These are phyloP conservation scores for Forbesichthys papilliferus DNA, from an alignment of 2,113 vertebrate species.

Conservation along the genomic window DNA sequence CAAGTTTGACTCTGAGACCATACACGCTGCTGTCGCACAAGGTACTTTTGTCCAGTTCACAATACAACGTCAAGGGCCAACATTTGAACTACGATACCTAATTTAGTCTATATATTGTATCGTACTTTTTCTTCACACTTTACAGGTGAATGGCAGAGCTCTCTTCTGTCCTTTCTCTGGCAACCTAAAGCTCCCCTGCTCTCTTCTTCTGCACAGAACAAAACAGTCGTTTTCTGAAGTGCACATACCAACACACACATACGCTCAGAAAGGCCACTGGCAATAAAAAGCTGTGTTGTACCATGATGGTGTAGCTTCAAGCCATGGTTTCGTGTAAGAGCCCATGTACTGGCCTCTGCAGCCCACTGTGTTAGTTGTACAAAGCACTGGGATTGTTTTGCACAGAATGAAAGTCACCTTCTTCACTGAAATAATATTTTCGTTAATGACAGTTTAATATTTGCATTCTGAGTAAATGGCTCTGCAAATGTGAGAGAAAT, in stretches of 20 bases:
- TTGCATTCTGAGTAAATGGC: neutral
- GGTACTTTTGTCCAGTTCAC: constrained; percentile 70
- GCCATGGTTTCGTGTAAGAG: neutral
- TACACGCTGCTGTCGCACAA: constrained; percentile 88
- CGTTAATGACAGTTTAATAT: neutral
- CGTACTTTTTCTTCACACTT: too few relatives aligned
- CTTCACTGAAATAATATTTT: too few relatives aligned
- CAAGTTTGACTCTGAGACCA: constrained; percentile 88
- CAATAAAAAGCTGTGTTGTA: neutral
- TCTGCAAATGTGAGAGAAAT: neutral
- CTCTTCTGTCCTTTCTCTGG: constrained; percentile 21
- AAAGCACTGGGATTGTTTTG: too few relatives aligned
- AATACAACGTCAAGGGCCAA: too few relatives aligned
- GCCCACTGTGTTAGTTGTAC: too few relatives aligned
- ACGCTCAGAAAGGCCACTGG: neutral
- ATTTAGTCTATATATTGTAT: too few relatives aligned
- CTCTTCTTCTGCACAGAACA: constrained; percentile 5
- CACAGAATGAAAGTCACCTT: too few relatives aligned
- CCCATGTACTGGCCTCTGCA: neutral
- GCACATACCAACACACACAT: constrained; percentile 1
- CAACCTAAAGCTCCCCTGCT: constrained; percentile 26
- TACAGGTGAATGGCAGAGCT: neutral
- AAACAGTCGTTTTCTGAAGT: constrained; percentile 4
- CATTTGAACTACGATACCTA: neutral
- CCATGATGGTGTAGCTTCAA: neutral